Evolutionary conservation across 2,888 invertebrate genomes (phyloP).

Genomic region (Julus scandinavius): DNA sequence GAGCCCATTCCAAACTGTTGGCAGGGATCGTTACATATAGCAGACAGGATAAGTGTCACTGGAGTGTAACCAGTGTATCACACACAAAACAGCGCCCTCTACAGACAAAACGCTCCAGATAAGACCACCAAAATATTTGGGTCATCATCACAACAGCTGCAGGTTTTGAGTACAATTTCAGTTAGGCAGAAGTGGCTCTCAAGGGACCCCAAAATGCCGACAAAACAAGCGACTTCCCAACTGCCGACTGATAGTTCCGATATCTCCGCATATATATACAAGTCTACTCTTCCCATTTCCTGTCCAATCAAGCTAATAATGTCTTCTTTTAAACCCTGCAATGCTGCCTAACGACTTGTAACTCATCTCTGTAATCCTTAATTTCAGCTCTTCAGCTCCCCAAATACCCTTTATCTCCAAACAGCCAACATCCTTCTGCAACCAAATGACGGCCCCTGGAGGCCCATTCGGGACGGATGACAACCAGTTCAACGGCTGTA

Average conservation of each 20-base stretch:
- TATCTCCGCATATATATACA: constrained; percentile 25
- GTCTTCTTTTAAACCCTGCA: constrained; percentile 33
- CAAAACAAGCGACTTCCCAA: constrained; percentile 33
- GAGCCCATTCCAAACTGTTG: too few relatives aligned
- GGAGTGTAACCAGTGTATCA: too few relatives aligned
- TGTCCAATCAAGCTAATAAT: constrained; percentile 21
- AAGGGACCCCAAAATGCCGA: not conserved
- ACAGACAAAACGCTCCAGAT: not conserved
- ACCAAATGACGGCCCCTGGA: constrained; percentile 21
- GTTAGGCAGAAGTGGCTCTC: not conserved
- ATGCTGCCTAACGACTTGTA: constrained; percentile 50
- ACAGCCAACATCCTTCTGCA: constrained; percentile 27
- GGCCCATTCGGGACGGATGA: constrained; percentile 18
- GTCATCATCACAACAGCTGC: not conserved
- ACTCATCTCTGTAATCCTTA: constrained; percentile 53
- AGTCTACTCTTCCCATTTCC: constrained; percentile 1
- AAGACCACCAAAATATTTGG: not conserved
- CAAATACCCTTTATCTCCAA: constrained; percentile 33
- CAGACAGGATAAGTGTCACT: too few relatives aligned
- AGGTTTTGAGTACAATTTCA: not conserved
- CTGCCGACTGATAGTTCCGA: constrained; percentile 12
- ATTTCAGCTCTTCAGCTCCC: constrained; percentile 51
- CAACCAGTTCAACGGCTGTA: constrained; percentile 13
- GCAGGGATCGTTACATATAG: too few relatives aligned
- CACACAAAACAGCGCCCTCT: not conserved